A percentile compares a stretch with the other conserved stretches of the same genome.
Evolutionary conservation across 2,797 vertebrate genomes (phyloP).

Genomic region (Coregonus ussuriensis): DNA sequence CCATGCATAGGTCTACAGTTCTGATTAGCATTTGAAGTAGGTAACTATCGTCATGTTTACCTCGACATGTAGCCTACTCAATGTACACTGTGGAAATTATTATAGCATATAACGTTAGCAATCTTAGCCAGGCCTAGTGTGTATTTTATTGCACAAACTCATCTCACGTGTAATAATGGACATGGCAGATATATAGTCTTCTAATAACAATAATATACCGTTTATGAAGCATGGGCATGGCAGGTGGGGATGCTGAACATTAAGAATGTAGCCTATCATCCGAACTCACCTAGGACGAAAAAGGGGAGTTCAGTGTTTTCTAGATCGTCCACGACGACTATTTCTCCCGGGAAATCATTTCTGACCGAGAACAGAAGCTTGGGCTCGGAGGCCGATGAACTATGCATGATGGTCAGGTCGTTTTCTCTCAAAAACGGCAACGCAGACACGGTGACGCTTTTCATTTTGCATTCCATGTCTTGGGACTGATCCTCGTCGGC

Average conservation of each 20-base stretch:
- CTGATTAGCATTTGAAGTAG: background rate
- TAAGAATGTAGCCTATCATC: background rate
- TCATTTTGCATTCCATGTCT: slow-evolving; percentile 95
- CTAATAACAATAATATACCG: background rate
- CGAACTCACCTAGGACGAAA: slow-evolving; percentile 92
- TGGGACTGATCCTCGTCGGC: slow-evolving; percentile 84
- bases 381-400: slow-evolving; percentile 96
- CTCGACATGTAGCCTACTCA: background rate
- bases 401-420: slow-evolving; percentile 99
- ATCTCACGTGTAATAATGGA: background rate
- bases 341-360: slow-evolving; percentile 96
- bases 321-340: slow-evolving; percentile 96
- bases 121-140: slow-evolving; percentile 4
- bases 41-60: background rate
- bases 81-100: background rate
- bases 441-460: slow-evolving; percentile 97
- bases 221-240: slow-evolving; percentile 2
- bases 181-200: background rate
- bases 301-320: slow-evolving; percentile 98
- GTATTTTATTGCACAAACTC: background rate
- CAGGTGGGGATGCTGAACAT: background rate
- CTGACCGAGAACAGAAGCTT: slow-evolving; percentile 99
- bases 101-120: background rate
- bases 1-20: background rate
- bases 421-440: slow-evolving; percentile 96